A percentile compares a stretch with the other conserved stretches of the same genome.
Conservation (phyloP, 2,888 invertebrate species). For the Hirtodrosophila histrioides region DNA sequence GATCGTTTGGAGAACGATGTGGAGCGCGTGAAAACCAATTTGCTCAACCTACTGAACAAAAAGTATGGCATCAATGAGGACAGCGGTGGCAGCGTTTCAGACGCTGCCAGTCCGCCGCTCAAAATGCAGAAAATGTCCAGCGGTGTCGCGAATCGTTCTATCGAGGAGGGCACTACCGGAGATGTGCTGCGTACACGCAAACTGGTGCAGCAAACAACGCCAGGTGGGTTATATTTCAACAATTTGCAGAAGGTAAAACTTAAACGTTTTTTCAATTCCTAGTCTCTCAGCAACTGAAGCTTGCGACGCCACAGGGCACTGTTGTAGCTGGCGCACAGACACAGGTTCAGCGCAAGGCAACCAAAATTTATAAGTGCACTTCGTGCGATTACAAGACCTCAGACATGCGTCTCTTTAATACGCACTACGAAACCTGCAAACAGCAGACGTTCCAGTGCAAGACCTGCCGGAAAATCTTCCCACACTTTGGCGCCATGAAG, state of each 20-base stretch:
- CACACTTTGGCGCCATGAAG: conserved; percentile 82
- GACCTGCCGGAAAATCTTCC: conserved; percentile 84
- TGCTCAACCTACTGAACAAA: conserved; percentile 83
- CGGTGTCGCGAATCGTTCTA: conserved; percentile 67
- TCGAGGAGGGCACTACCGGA: conserved; percentile 61
- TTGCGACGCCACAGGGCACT: conserved; percentile 62
- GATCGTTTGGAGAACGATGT: conserved; percentile 85
- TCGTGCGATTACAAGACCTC: conserved; percentile 84
- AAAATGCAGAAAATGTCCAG: conserved; percentile 83
- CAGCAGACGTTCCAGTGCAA: conserved; percentile 84
- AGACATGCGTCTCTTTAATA: conserved; percentile 84
- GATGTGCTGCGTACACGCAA: conserved; percentile 71
- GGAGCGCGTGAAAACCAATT: conserved; percentile 83
- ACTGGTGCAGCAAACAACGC: conserved; percentile 72
- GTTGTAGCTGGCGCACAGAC: conserved; percentile 67
- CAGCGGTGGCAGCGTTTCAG: conserved; percentile 54
- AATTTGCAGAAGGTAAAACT: neutral
- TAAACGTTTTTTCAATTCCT: neutral
- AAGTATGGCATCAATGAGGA: conserved; percentile 84
- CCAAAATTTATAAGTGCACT: conserved; percentile 84
- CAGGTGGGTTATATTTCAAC: conserved; percentile 60
- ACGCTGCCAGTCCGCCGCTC: conserved; percentile 76
- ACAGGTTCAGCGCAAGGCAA: conserved; percentile 79
- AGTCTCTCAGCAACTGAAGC: conserved; percentile 64
- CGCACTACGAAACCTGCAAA: conserved; percentile 84